Evolutionary conservation across 2,797 vertebrate genomes (phyloP), one percentile per base, ranked within the genome.

Genomic region (Muraenolepis orangiensis): DNA sequence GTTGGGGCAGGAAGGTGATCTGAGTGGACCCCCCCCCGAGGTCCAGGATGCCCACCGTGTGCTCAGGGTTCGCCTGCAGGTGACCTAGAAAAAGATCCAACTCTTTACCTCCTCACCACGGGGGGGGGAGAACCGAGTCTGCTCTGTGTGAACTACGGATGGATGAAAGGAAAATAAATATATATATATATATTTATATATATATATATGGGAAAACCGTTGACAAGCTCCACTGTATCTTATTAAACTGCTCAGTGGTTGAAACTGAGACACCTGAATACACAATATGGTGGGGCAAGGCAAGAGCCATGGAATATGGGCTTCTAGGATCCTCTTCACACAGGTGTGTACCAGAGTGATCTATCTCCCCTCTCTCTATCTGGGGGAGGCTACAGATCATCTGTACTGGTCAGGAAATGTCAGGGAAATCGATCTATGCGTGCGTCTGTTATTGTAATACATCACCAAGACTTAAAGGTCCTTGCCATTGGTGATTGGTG

Each of bases 11-110:
- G 75, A 96, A 96, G 0, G 95, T 96, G 82, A 96, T 95, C 79
- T 96, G 95, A 29, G 95, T 96, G 72, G 95, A 96, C 72, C 93
- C 95, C 80, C 95, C 95, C 71, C 95, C 95, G 76, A 96, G 83
- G 83, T 96, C 95, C 87, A 96, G 84, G 79, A 87, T 96, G 23
- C 95, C 95, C 78, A 94, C 84, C 38, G 94, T 95, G 71, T 85
- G 86, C 85, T 90, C 90, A 70, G 83, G 89, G 66, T 85, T 90
- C 74, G 90, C 81, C 40, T 91, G 89, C 77, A 99, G 90, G 82
- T 95, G 95, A 90, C 96, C 98, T 99, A 88, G 74, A 89, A 74
- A 42, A 57, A 57, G 51, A 57, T 57, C 8, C 2, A n/a, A 23
- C 51, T 57, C 6, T 23, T 57, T 75, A 81, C 72, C 31, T 8